Base-by-base conservation (phyloP, 2,797 vertebrate species). In the Sebastes oblongus region DNA sequence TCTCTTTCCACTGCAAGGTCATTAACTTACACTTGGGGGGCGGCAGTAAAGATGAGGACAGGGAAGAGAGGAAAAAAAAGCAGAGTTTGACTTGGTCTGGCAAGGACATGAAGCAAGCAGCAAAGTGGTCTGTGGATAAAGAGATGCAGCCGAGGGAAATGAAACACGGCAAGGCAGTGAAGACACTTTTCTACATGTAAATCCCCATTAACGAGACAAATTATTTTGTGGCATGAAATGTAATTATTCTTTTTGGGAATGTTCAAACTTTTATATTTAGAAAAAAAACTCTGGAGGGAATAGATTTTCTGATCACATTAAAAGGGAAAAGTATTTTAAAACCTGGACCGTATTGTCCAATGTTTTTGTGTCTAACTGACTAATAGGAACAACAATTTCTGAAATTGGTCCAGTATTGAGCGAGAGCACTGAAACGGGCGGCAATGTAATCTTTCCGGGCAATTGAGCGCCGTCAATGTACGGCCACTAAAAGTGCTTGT, bases 1-100 rank as follows among this genome's bases (percentile, higher is more conserved):
- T 78, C 54, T 74, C 75, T 50, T 75, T 88, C 55, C 66, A 14
- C 88, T 72, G 77, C 82, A 86, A 81, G 77, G 90, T 86, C 87
- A 87, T 77, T 81, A 87, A 81, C 66, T 72, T 76, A 71, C 75
- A 83, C 77, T 75, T 34, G 56, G n/a, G n/a, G 58, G 80, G 50
- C 64, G 67, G 70, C 65, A 60, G 61, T 18, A 14, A 75, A 77
- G 78, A 83, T 9, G 39, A 84, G 66, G 80, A 59, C 72, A 72
- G 58, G n/a, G 25, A 64, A n/a, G 58, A 55, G 68, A 69, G n/a
- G n/a, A 10, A 39, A 64, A 74, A 67, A 73, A 24, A 39, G 25
- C 10, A 24, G 29, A 76, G 78, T 78, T 84, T 87, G 79, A 86
- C 81, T 75, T 52, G 34, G 74, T 69, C 34, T 36, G 55, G 66